phyloP scores from a whole-genome alignment of 2,888 invertebrate genomes.

The Sphaerophoria taeniata region DNA sequence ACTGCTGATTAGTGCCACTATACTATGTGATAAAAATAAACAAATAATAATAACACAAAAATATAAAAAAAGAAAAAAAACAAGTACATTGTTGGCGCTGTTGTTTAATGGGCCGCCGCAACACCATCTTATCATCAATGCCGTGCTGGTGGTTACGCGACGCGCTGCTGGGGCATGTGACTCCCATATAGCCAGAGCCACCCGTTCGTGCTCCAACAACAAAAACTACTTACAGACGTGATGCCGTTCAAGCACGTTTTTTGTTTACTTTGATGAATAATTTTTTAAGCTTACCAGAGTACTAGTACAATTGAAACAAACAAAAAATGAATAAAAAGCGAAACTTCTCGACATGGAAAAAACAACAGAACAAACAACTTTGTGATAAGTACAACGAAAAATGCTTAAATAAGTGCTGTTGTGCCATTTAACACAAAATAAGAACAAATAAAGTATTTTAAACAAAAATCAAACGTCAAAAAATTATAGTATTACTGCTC shows the following conservation, averaged over 20 bases:
- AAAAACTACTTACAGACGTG: conserved; percentile 49
- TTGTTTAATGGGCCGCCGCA: conserved; percentile 67
- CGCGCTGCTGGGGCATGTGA: conserved; percentile 54
- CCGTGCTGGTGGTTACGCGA: conserved; percentile 64
- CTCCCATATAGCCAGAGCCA: conserved; percentile 25
- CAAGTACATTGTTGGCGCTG: conserved; percentile 54
- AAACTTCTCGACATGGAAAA: conserved; percentile 17
- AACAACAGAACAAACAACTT: conserved; percentile 8
- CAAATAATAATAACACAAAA: conserved; percentile 17
- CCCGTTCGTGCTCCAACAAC: conserved; percentile 31
- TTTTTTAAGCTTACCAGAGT: conserved; percentile 55
- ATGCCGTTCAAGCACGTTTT: conserved; percentile 68
- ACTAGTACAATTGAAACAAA: conserved; percentile 20
- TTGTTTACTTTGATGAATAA: conserved; percentile 73
- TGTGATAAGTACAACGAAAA: conserved; percentile 27
- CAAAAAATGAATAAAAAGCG: conserved; percentile 33
- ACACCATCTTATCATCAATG: conserved; percentile 70
- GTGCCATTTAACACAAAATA: conserved; percentile 41
- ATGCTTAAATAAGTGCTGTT: conserved; percentile 15
- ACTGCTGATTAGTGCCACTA: conserved; percentile 57
- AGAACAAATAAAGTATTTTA: conserved; percentile 10
- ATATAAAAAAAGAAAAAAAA: conserved; percentile 26
- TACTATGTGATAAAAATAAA: conserved; percentile 37
- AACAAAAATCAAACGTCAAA: conserved; percentile 12
- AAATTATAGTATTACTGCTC: neutral